phyloP scores from a whole-genome alignment of 2,113 vertebrate genomes.

The Python bivittatus region DNA sequence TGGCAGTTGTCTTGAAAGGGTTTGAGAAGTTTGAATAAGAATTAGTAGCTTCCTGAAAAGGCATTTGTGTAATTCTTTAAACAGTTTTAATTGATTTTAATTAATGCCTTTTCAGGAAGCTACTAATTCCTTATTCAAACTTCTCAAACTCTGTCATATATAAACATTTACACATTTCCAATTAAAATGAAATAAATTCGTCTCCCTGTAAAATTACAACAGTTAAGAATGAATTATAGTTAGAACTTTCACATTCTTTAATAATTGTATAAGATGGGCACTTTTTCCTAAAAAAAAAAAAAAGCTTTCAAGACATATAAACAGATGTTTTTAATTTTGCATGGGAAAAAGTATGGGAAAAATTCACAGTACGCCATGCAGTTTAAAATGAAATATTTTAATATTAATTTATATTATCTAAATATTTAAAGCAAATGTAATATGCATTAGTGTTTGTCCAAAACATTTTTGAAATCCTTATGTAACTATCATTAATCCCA shows the following conservation, averaged over 20 bases:
- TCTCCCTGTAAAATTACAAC: conserved; percentile 23
- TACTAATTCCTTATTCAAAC: no score
- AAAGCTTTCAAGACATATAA: not conserved
- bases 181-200: conserved; percentile 44
- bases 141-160: conserved; percentile 10
- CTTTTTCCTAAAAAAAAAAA: not conserved
- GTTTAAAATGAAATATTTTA: not conserved
- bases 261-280: not conserved
- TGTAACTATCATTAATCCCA: not conserved
- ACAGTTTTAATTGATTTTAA: conserved; percentile 3
- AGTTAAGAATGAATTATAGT: not conserved
- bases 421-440: not conserved
- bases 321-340: not conserved
- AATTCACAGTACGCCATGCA: not conserved
- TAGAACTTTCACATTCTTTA: not conserved
- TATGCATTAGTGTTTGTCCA: not conserved
- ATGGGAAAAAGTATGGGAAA: not conserved
- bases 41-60: conserved; percentile 9
- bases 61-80: conserved; percentile 10
- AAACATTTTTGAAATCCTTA: not conserved
- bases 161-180: conserved; percentile 22
- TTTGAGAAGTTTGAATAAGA: conserved; percentile 13
- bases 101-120: no score
- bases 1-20: conserved; percentile 39
- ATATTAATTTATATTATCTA: not conserved